A percentile compares a stretch with the other conserved stretches of the same genome.
These are phyloP conservation scores for Potamilus streckersoni DNA, from an alignment of 1,140 invertebrate genomes.

Conservation along the genomic window DNA sequence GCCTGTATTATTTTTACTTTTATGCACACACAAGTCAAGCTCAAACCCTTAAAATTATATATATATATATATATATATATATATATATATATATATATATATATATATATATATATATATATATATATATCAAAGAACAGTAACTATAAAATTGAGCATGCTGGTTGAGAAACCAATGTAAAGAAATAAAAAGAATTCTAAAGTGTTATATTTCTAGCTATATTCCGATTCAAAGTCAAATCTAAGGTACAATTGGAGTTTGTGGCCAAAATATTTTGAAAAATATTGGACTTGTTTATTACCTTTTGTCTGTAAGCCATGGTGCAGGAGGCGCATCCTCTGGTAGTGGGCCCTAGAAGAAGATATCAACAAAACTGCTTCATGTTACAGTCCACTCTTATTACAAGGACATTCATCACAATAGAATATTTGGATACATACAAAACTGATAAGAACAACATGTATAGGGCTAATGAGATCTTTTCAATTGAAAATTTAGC, in stretches of 20 bases:
- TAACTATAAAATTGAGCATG: not conserved
- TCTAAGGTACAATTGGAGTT: not conserved
- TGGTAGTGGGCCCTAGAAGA: constrained; percentile 13
- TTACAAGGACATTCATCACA: not conserved
- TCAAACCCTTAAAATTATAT: no score
- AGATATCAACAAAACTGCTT: not conserved
- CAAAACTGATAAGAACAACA: not conserved
- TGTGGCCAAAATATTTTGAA: not conserved
- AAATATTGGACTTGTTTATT: not conserved
- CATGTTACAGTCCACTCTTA: not conserved
- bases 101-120: no score
- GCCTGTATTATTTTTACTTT: no score
- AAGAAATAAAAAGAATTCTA: not conserved
- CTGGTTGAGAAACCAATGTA: not conserved
- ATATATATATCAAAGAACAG: not conserved
- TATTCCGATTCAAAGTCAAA: not conserved
- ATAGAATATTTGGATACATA: not conserved
- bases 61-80: no score
- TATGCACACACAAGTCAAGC: no score
- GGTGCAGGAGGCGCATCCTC: constrained; percentile 19
- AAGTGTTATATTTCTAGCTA: not conserved
- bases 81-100: no score
- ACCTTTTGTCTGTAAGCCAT: constrained; percentile 30
- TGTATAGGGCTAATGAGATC: not conserved
- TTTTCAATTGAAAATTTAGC: not conserved